Evolutionary conservation across 2,797 vertebrate species (phyloP).

Genomic region (Gymnopithys bicolor): DNA sequence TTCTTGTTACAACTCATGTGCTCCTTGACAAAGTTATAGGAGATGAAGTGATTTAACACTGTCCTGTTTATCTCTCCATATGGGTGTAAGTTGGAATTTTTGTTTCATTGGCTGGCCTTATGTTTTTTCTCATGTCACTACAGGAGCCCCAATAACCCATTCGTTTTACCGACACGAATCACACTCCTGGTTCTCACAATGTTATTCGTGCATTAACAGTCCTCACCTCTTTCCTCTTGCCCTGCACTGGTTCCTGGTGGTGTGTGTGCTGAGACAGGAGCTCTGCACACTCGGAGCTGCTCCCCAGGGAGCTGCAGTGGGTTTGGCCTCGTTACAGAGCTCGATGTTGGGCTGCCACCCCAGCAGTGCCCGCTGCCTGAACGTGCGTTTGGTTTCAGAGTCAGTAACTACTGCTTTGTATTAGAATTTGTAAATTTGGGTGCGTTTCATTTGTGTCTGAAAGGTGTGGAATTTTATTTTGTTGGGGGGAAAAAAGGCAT

Average conservation of each 20-base stretch:
- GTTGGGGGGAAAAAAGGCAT: not conserved
- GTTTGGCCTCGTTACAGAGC: not conserved
- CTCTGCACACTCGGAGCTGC: not conserved
- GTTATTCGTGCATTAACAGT: not conserved
- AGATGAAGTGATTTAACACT: too few relatives aligned
- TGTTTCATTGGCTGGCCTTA: too few relatives aligned
- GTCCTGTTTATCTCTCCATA: too few relatives aligned
- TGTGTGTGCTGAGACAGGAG: not conserved
- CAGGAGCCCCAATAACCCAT: too few relatives aligned
- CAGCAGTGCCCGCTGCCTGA: not conserved
- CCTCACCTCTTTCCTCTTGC: not conserved
- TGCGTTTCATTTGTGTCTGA: not conserved
- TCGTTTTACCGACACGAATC: too few relatives aligned
- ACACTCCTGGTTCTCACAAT: too few relatives aligned
- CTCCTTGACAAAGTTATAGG: too few relatives aligned
- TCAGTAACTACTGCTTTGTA: not conserved
- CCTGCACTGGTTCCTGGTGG: not conserved
- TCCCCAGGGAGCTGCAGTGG: not conserved
- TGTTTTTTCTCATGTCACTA: too few relatives aligned
- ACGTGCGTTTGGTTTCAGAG: not conserved
- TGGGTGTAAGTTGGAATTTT: too few relatives aligned
- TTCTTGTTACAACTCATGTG: too few relatives aligned
- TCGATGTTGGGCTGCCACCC: not conserved
- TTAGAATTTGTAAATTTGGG: not conserved
- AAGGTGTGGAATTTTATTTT: not conserved